A percentile compares a stretch with the other conserved stretches of the same genome.
Conservation (phyloP, 2,888 invertebrate genomes). For the Lasioglossum zephyrum region DNA sequence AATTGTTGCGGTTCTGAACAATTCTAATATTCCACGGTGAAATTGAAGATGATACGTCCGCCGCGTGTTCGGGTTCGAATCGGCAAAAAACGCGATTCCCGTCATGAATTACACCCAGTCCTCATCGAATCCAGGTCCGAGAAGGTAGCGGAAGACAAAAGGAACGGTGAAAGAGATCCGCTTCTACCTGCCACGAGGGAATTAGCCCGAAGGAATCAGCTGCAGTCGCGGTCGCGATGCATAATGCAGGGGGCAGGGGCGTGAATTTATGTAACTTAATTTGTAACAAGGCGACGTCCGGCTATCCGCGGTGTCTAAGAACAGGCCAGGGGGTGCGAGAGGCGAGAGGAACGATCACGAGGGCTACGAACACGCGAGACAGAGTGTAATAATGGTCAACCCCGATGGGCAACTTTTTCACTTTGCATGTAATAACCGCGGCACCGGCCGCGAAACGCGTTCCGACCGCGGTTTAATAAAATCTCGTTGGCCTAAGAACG, state of each 20-base stretch:
- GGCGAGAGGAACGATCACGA: constrained; percentile 13
- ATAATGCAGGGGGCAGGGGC: constrained; percentile 61
- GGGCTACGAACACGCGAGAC: constrained; percentile 34
- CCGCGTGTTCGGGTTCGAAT: not conserved
- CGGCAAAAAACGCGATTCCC: constrained; percentile 33
- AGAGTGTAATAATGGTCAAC: constrained; percentile 64
- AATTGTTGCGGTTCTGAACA: not conserved
- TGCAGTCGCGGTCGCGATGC: constrained; percentile 42
- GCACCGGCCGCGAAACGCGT: constrained; percentile 37
- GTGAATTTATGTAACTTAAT: constrained; percentile 73
- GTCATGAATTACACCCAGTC: not conserved
- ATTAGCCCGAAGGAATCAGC: constrained; percentile 60
- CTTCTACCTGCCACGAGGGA: constrained; percentile 45
- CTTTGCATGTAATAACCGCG: constrained; percentile 70
- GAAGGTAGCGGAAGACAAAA: constrained; percentile 18
- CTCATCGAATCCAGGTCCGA: constrained; percentile 1
- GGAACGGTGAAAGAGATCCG: not conserved
- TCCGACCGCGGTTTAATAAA: constrained; percentile 62
- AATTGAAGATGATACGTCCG: not conserved
- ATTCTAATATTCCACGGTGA: not conserved
- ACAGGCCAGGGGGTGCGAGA: constrained; percentile 1
- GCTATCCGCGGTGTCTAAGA: constrained; percentile 33
- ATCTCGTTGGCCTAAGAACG: constrained; percentile 69
- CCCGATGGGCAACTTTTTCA: constrained; percentile 72
- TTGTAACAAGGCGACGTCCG: constrained; percentile 63